phyloP scores from a whole-genome alignment of 2,888 invertebrate species.

The Tenthredo distinguenda region DNA sequence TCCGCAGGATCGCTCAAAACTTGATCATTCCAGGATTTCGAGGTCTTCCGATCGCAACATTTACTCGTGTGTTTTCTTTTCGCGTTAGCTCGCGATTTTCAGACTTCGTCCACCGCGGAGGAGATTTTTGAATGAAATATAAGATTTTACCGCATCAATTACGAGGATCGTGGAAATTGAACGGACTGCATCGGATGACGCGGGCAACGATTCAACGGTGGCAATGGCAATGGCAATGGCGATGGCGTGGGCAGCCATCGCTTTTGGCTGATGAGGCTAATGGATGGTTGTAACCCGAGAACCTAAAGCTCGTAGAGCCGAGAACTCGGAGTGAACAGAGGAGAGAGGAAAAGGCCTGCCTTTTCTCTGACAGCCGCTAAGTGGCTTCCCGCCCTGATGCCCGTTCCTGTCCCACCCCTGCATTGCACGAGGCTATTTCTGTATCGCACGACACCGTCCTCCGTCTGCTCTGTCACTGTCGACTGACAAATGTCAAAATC shows the following conservation, averaged over 20 bases:
- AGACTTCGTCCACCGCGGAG: background rate
- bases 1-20: background rate
- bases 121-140: background rate
- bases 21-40: background rate
- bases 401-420: slow-evolving; percentile 53
- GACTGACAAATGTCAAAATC: slow-evolving; percentile 2
- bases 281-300: slow-evolving; percentile 76
- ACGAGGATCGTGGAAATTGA: background rate
- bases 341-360: slow-evolving; percentile 70
- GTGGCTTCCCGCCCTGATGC: slow-evolving; percentile 69
- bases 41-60: background rate
- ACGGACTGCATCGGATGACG: background rate
- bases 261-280: slow-evolving; percentile 75
- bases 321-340: slow-evolving; percentile 57
- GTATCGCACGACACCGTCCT: slow-evolving; percentile 51
- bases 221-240: slow-evolving; percentile 33
- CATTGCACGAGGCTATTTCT: slow-evolving; percentile 14
- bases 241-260: slow-evolving; percentile 71
- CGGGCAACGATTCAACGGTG: background rate
- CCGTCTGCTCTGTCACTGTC: background rate
- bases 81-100: background rate
- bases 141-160: background rate
- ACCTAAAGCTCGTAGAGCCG: slow-evolving; percentile 51
- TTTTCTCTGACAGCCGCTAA: slow-evolving; percentile 72
- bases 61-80: background rate